Base-by-base conservation (phyloP, 2,888 invertebrate species). In the Galerucella calmariensis region DNA sequence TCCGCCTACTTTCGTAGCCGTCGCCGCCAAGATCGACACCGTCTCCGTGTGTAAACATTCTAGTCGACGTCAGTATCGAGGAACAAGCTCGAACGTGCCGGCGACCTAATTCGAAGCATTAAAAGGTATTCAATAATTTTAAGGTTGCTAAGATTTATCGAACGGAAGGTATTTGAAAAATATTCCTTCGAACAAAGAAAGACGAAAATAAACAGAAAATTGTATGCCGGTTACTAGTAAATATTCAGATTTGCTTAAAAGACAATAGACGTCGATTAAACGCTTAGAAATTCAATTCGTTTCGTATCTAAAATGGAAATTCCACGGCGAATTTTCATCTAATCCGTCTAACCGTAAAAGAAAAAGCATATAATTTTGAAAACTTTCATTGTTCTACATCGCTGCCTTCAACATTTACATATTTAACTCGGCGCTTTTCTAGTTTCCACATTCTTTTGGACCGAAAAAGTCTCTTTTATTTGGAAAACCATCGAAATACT, bases 51-150 rank as follows among this genome's bases (percentile, higher is more conserved):
- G 62, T 62, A 62, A 62, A 35, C 62, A 35, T 41, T 41, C 12
- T 59, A 24, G 41, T 44, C 62, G 62, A 62, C 41, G 62, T 62
- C 41, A 27, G 27, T 27, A 41, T 62, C 9, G n/a, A 41, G 58
- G 59, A 68, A 59, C 68, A 41, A 41, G 35, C 35, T 41, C 35
- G 35, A 41, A 41, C 35, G 68, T 68, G 68, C 59, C 59, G 46
- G 46, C 68, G 44, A 24, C 68, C 59, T 68, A 59, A 68, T 68
- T 68, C 68, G 14, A 10, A 59, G 68, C 41, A 68, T 68, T 68
- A 68, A 59, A 41, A 41, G 68, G n/a, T 2, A 51, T 51, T 51
- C 14, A 6, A 48, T 48, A 48, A 48, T 48, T 48, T 48, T 51
- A 51, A 51, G 51, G 51, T 51, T 51, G 51, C n/a, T n/a, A 51